Evolutionary conservation across 2,888 invertebrate genomes (phyloP).

Genomic region (Mesorhabditis sp.): DNA sequence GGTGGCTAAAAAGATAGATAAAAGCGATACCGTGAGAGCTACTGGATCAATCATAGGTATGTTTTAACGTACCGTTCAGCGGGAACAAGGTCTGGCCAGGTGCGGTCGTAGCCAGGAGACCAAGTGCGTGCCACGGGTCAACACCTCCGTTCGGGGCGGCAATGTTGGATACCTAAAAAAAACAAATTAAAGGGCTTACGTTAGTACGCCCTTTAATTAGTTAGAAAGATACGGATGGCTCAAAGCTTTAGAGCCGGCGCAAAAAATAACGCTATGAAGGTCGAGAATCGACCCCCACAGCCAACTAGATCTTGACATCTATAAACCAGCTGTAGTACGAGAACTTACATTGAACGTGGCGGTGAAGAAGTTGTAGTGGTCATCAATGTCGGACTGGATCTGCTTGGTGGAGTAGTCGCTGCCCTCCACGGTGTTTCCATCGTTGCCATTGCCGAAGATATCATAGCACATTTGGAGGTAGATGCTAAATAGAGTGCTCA

Average conservation of each 20-base stretch:
- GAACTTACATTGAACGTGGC: conserved; percentile 4
- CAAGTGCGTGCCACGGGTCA: conserved; percentile 34
- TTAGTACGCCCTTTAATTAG: too few species aligned
- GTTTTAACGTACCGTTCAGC: neutral
- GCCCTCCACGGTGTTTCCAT: conserved; percentile 13
- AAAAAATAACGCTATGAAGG: too few species aligned
- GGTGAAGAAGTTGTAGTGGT: conserved; percentile 6
- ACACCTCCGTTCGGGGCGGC: conserved; percentile 10
- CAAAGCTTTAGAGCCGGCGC: too few species aligned
- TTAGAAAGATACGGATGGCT: too few species aligned
- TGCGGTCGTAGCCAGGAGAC: conserved; percentile 21
- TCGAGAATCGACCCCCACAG: too few species aligned
- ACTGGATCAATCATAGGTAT: too few species aligned
- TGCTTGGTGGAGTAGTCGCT: conserved; percentile 20
- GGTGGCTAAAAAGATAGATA: conserved; percentile 20
- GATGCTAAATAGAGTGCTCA: conserved; percentile 13
- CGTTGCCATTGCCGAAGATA: conserved; percentile 17
- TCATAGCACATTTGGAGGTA: conserved; percentile 26
- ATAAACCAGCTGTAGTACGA: neutral
- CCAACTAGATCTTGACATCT: neutral
- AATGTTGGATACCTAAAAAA: conserved; percentile 11
- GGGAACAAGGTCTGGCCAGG: neutral
- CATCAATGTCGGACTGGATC: conserved; percentile 7
- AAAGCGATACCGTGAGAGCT: too few species aligned
- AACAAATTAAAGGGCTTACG: too few species aligned